Evolutionary conservation across 2,888 invertebrate species (phyloP).

Genomic region (Clunio marinus): DNA sequence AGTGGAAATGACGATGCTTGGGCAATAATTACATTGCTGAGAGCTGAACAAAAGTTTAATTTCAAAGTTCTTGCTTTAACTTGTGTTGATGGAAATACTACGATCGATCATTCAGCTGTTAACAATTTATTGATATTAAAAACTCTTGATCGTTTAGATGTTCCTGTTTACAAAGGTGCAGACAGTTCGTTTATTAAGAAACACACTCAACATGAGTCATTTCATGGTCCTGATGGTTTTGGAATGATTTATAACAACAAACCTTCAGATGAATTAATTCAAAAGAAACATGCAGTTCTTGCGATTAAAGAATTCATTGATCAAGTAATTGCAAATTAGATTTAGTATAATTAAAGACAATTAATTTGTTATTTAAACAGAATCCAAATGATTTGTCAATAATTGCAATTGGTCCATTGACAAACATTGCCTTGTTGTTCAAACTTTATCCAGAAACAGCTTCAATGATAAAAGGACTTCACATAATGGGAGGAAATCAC

Average conservation of each 20-base stretch:
- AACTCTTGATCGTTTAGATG: slow-evolving; percentile 51
- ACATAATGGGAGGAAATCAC: slow-evolving; percentile 61
- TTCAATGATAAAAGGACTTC: slow-evolving; percentile 61
- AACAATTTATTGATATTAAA: slow-evolving; percentile 69
- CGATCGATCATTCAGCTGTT: slow-evolving; percentile 60
- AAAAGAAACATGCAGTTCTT: slow-evolving; percentile 50
- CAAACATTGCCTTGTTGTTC: slow-evolving; percentile 72
- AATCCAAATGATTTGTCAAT: slow-evolving; percentile 58
- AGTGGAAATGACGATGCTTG: slow-evolving; percentile 63
- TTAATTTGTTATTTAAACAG: slow-evolving; percentile 40
- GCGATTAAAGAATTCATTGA: slow-evolving; percentile 57
- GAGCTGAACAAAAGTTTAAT: slow-evolving; percentile 50
- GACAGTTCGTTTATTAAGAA: slow-evolving; percentile 47
- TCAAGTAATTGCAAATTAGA: neutral
- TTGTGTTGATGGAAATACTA: slow-evolving; percentile 70
- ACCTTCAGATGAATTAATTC: slow-evolving; percentile 52
- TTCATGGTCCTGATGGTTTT: slow-evolving; percentile 67
- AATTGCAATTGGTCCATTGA: slow-evolving; percentile 68
- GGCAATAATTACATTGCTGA: slow-evolving; percentile 57
- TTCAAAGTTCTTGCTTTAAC: slow-evolving; percentile 63
- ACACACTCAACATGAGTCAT: slow-evolving; percentile 45
- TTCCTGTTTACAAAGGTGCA: slow-evolving; percentile 67
- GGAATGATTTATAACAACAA: slow-evolving; percentile 57
- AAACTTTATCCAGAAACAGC: slow-evolving; percentile 64
- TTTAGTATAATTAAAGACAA: neutral